Percentiles rank a stretch among this genome's conserved stretches.
phyloP scores from a whole-genome alignment of 2,888 invertebrate species.

The Sinopyrophorus schimmeli region DNA sequence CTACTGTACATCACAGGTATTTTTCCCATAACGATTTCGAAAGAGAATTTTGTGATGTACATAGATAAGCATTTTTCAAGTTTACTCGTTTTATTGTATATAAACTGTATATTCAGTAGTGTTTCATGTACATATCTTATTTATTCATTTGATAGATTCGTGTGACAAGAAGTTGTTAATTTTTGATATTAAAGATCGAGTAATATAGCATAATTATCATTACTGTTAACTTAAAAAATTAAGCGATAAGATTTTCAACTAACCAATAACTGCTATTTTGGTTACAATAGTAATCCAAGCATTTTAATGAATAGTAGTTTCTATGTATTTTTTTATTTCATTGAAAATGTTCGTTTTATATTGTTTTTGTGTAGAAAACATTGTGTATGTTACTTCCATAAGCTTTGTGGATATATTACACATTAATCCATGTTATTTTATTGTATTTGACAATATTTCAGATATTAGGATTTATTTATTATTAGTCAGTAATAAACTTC shows the following conservation, averaged over 20 bases:
- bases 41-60: slow-evolving; percentile 1
- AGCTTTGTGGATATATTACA: too few relatives aligned
- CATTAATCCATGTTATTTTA: too few relatives aligned
- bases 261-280: too few relatives aligned
- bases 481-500: neutral
- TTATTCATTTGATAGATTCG: slow-evolving; percentile 6
- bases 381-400: too few relatives aligned
- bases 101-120: slow-evolving; percentile 17
- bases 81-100: slow-evolving; percentile 20
- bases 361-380: neutral
- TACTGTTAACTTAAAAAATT: too few relatives aligned
- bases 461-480: slow-evolving; percentile 2
- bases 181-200: too few relatives aligned
- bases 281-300: neutral
- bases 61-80: slow-evolving; percentile 12
- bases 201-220: too few relatives aligned
- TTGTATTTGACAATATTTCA: neutral
- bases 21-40: slow-evolving; percentile 9
- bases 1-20: neutral
- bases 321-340: neutral
- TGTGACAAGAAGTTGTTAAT: too few relatives aligned
- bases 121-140: slow-evolving; percentile 12
- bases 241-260: too few relatives aligned
- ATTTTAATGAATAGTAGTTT: neutral
- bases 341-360: neutral